Base-by-base conservation (phyloP, 1,140 invertebrate species). In the Zeugodacus cucurbitae region DNA sequence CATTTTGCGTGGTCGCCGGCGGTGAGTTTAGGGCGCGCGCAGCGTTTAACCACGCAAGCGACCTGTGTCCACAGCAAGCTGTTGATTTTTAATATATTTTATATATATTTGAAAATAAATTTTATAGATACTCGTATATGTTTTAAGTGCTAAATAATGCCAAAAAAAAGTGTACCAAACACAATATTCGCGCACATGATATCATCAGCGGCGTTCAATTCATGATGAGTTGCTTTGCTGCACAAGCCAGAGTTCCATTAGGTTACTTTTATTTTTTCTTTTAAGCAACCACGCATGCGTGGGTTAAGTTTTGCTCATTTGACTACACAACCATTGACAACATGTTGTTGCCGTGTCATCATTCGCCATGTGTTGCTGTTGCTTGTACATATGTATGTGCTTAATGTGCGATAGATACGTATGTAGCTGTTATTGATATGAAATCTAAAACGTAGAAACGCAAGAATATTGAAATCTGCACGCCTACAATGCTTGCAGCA, bases 101-200 rank as follows among this genome's bases (percentile, higher is more conserved):
- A 44, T 54, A 48, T n/a, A 48, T 62, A 54, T 62, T 62, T 26
- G 3, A 6, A 6, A 41, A 22, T 22, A 74, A 41, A 3, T 41
- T 3, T 41, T 3, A 17, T 54, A 54, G 48, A 54, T 54, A 11
- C 48, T 54, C 17, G 48, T 48, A 48, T 82, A 48, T 48, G 26
- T 20, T 48, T 82, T 82, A 82, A 82, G 74, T 82, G 74, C 74
- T 29, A 82, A 82, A 82, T 82, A 82, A 82, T 82, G 74, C 41
- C 74, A 82, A 82, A 82, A 82, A 82, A 82, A 48, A n/a, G 8
- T 74, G 20, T 74, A n/a, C 70, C 48, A 74, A 32, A 20, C 17
- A 74, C 22, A 41, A 74, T 74, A 74, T 44, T 82, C 74, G n/a
- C 74, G 11, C n/a, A 74, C 26, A 48, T 82, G 74, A 82, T 82